phyloP scores from a whole-genome alignment of 2,113 vertebrate species.

The Lynx canadensis region DNA sequence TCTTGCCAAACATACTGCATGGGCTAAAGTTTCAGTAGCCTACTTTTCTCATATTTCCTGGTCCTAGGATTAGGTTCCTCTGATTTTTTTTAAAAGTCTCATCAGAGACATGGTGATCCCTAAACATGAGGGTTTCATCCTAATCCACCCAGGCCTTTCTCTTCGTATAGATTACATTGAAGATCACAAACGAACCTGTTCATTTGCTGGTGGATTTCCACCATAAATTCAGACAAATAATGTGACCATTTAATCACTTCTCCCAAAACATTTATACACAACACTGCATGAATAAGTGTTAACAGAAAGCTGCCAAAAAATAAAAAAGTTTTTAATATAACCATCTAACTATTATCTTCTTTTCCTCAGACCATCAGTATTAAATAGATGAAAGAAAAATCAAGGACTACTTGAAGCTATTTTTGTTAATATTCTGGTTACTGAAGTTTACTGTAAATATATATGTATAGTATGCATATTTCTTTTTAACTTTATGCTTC shows the following conservation, averaged over 20 bases:
- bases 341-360: constrained; percentile 76
- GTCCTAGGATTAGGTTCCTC: neutral
- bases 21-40: constrained; percentile 76
- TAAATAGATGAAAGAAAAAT: constrained; percentile 88
- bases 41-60: neutral
- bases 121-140: neutral
- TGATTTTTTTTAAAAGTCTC: neutral
- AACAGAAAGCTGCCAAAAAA: constrained; percentile 82
- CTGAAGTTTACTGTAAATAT: constrained; percentile 87
- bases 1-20: constrained; percentile 86
- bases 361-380: constrained; percentile 88
- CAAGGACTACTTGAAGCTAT: constrained; percentile 90
- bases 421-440: constrained; percentile 86
- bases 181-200: constrained; percentile 77
- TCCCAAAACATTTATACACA: constrained; percentile 28
- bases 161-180: constrained; percentile 77
- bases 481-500: constrained; percentile 73
- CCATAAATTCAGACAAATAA: constrained; percentile 15
- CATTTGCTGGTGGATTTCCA: constrained; percentile 80
- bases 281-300: constrained; percentile 75
- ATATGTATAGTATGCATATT: constrained; percentile 73
- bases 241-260: constrained; percentile 76
- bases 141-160: constrained; percentile 32
- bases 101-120: neutral
- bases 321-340: constrained; percentile 75